Base-by-base conservation (phyloP, 53 echinoderm and acorn worm species). In the Holothuria scabra region DNA sequence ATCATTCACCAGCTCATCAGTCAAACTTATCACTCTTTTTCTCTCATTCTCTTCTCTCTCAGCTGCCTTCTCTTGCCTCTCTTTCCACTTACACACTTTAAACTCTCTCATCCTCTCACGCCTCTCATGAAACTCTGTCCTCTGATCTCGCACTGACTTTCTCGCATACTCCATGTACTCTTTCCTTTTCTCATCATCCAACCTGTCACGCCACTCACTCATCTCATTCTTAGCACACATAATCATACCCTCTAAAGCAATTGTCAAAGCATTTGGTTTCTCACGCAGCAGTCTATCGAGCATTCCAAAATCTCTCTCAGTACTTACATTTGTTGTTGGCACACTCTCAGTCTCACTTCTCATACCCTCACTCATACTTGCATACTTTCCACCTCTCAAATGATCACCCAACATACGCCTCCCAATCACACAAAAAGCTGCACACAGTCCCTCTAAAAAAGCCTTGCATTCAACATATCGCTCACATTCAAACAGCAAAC, bases 271-370 rank as follows among this genome's bases (percentile, higher is more conserved):
- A 61, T 83, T 84, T 4, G 89, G 89, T 76, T 89, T 89, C 46
- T 89, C 79, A 29, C 84, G 78, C 79, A 89, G 62, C 20, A 89
- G 4, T 33, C 89, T 72, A 64, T 89, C 89, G 9, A 89, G 76
- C 85, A 89, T 84, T 62, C 64, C n/a, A n/a, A n/a, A n/a, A n/a
- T n/a, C n/a, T n/a, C n/a, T n/a, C n/a, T n/a, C n/a, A n/a, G n/a
- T n/a, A 70, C 79, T 37, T 28, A 29, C 78, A 79, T 76, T 86
- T 5, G 86, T 78, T 26, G 61, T 79, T 0, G 78, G 86, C 12
- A 88, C 84, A 84, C 88, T 88, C 58, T 0, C 34, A 1, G 76
- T 84, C 76, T 88, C 88, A 9, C 65, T 2, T 70, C 58, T 65
- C 52, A 31, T 63, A 28, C 66, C 46, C 28, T 74, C 84, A 74